Base-by-base conservation (phyloP, 1,140 invertebrate genomes). In the Luehdorfia chinensis region DNA sequence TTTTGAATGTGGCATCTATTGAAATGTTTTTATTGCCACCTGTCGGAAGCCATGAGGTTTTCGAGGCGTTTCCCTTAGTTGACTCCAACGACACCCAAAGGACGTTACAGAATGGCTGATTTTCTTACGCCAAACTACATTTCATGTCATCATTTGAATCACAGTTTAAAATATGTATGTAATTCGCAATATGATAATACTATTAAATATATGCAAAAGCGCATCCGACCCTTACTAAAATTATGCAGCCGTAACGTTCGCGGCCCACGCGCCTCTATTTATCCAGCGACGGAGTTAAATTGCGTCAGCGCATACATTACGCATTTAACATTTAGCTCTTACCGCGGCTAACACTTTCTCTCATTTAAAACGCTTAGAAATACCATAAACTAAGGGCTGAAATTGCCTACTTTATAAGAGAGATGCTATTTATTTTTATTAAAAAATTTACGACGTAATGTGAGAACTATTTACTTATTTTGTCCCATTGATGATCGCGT, bases 221-320 rank as follows among this genome's bases (percentile, higher is more conserved):
- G 39, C 25, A 43, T 43, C 39, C 39, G 15, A 43, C 39, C 39
- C 25, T 27, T 16, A 25, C 39, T 11, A 16, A 43, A 28, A 18
- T 43, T 43, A 43, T 30, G 39, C 39, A 43, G 39, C 39, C 8
- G 13, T n/a, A 19, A 9, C 18, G 14, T 28, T 30, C 52, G 11
- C 48, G 11, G 47, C 64, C 64, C 52, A 67, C 64, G 64, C 60
- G 33, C 47, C 16, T 46, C 41, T 32, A 30, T 21, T 47, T 31
- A 52, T 30, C 51, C 39, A 16, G 46, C 32, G 30, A 55, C 53
- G 48, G 48, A 55, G 50, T 53, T 53, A 48, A 53, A 49, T 53
- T 53, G 55, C 51, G 52, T 54, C 47, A 43, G 57, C 50, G 54
- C 53, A 59, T 55, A 50, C 50, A 62, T 56, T 54, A 56, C 50